phyloP scores from a whole-genome alignment of 2,888 invertebrate species.

The Minunthozetes semirufus region DNA sequence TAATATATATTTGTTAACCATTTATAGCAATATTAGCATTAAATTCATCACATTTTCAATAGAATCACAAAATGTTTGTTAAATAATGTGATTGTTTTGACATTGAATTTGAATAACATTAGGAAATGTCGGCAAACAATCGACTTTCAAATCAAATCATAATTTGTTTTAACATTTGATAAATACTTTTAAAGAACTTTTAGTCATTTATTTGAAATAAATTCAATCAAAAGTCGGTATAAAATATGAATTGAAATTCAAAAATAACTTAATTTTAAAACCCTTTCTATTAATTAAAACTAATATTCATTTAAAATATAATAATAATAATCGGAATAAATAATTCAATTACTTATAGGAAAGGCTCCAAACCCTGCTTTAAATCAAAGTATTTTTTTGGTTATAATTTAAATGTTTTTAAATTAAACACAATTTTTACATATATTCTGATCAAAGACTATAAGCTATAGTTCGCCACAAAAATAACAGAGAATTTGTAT shows the following conservation, averaged over 20 bases:
- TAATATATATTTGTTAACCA: too few relatives aligned
- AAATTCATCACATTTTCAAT: too few relatives aligned
- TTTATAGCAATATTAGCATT: too few relatives aligned
- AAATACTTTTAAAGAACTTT: too few relatives aligned
- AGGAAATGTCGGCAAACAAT: too few relatives aligned
- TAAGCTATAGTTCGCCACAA: not conserved
- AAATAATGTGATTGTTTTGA: too few relatives aligned
- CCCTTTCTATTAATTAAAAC: not conserved
- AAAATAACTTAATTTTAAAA: not conserved
- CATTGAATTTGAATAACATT: too few relatives aligned
- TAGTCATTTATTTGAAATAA: too few relatives aligned
- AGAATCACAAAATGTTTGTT: too few relatives aligned
- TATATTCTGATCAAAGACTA: not conserved
- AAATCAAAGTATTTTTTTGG: not conserved
- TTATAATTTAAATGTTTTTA: not conserved
- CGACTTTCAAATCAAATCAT: too few relatives aligned
- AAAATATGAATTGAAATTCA: not conserved
- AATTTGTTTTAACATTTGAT: too few relatives aligned
- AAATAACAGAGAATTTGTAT: not conserved
- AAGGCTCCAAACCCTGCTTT: not conserved
- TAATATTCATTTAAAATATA: not conserved
- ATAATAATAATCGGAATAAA: not conserved
- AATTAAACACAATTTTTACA: not conserved
- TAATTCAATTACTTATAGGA: not conserved
- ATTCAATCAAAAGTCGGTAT: not conserved